Conservation (phyloP, 2,113 vertebrate genomes). For the Scomber colias region DNA sequence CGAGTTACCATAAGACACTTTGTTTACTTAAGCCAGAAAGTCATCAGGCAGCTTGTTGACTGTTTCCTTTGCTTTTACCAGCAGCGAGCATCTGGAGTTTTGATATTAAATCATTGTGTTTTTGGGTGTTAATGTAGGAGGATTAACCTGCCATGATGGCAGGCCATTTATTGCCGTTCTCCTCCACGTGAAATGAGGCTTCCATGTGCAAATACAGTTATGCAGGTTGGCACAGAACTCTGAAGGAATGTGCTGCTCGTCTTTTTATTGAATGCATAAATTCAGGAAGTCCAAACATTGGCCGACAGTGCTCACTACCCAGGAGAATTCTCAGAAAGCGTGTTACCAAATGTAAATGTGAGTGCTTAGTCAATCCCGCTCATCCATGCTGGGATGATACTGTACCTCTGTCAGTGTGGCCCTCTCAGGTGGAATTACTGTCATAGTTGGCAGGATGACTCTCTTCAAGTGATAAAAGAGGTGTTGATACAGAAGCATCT, state of each 20-base stretch:
- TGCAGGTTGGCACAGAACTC: constrained; percentile 69
- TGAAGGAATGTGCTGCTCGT: constrained; percentile 63
- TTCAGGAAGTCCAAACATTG: constrained; percentile 73
- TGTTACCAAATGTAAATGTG: constrained; percentile 33
- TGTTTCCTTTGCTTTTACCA: constrained; percentile 34
- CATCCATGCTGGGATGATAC: constrained; percentile 60
- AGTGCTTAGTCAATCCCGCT: constrained; percentile 52
- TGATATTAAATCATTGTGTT: constrained; percentile 65
- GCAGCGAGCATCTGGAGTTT: constrained; percentile 46
- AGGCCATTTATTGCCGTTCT: constrained; percentile 46
- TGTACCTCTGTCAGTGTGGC: constrained; percentile 75
- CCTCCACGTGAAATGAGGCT: constrained; percentile 43
- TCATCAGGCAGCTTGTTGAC: constrained; percentile 35
- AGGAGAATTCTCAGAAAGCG: constrained; percentile 47
- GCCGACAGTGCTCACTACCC: constrained; percentile 42
- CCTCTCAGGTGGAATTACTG: constrained; percentile 81
- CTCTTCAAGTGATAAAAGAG: constrained; percentile 82
- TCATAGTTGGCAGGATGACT: constrained; percentile 81
- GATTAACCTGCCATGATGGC: constrained; percentile 64
- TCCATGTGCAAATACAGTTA: constrained; percentile 65
- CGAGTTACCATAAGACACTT: constrained; percentile 12
- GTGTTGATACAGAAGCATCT: constrained; percentile 82
- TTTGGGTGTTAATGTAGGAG: constrained; percentile 57
- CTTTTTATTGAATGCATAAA: constrained; percentile 74
- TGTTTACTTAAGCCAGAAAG: constrained; percentile 60